phyloP scores from a whole-genome alignment of 2,888 invertebrate species.

The Stramonita haemastoma region DNA sequence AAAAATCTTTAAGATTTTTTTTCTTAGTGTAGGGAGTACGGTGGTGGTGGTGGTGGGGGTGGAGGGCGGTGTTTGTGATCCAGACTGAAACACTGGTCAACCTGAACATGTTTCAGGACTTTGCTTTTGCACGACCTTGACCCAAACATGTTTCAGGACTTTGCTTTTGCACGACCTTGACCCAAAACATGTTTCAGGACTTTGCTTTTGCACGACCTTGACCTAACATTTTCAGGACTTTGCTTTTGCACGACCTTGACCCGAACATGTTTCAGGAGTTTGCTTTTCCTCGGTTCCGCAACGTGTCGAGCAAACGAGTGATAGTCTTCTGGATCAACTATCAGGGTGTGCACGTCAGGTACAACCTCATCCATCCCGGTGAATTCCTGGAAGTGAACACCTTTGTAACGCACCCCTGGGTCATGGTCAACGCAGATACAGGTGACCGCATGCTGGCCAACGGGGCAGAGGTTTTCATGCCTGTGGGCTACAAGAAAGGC shows the following conservation, averaged over 20 bases:
- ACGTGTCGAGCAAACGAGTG: slow-evolving; percentile 81
- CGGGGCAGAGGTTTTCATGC: slow-evolving; percentile 71
- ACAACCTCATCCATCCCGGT: slow-evolving; percentile 81
- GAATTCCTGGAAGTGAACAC: slow-evolving; percentile 85
- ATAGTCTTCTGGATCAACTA: slow-evolving; percentile 89
- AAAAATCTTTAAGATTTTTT: no score
- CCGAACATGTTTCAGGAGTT: slow-evolving; percentile 41
- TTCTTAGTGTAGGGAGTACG: no score
- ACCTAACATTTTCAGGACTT: slow-evolving; percentile 42
- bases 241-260: slow-evolving; percentile 77
- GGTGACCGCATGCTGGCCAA: slow-evolving; percentile 83
- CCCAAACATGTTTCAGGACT: slow-evolving; percentile 37
- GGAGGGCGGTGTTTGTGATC: no score
- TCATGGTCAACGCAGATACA: slow-evolving; percentile 85
- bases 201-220: slow-evolving; percentile 77
- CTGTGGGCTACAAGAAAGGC: slow-evolving; percentile 53
- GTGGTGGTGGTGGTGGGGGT: no score
- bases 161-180: slow-evolving; percentile 77
- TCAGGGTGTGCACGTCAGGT: slow-evolving; percentile 82
- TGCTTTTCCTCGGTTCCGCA: slow-evolving; percentile 82
- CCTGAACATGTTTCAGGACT: slow-evolving; percentile 38
- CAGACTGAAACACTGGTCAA: no score
- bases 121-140: slow-evolving; percentile 77
- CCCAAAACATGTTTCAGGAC: slow-evolving; percentile 34
- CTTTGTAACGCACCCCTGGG: slow-evolving; percentile 90